Conservation (phyloP, 2,113 vertebrate species). For the Andinoacara biseriatus region DNA sequence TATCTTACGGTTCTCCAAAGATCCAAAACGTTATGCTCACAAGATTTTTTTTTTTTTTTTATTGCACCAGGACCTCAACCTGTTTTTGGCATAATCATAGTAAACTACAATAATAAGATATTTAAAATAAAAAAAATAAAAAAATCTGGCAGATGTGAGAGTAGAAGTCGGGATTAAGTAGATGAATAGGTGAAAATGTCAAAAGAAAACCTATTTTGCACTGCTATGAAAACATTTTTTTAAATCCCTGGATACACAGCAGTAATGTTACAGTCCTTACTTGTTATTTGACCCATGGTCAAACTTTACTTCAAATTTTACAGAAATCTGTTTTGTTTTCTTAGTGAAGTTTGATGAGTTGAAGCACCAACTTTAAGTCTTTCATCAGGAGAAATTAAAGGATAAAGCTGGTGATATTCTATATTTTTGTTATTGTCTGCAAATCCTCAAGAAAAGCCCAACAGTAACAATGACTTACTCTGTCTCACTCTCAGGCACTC, state of each 20-base stretch:
- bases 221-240: neutral
- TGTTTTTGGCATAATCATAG: neutral
- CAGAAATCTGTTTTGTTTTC: neutral
- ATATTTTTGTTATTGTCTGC: constrained; percentile 12
- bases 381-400: constrained; percentile 12
- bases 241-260: neutral
- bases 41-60: neutral
- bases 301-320: neutral
- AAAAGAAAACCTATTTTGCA: neutral
- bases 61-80: neutral
- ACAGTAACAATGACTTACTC: neutral
- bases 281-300: neutral
- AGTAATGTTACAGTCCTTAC: neutral
- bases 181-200: neutral
- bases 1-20: neutral
- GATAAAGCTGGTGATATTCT: neutral
- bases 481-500: neutral
- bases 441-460: neutral
- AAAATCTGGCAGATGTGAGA: neutral
- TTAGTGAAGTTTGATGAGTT: constrained; percentile 1
- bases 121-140: neutral
- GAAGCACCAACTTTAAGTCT: neutral
- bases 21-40: neutral
- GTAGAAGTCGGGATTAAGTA: neutral
- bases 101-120: neutral